Conservation (phyloP, 1,140 invertebrate species). For the Tenebrio molitor region DNA sequence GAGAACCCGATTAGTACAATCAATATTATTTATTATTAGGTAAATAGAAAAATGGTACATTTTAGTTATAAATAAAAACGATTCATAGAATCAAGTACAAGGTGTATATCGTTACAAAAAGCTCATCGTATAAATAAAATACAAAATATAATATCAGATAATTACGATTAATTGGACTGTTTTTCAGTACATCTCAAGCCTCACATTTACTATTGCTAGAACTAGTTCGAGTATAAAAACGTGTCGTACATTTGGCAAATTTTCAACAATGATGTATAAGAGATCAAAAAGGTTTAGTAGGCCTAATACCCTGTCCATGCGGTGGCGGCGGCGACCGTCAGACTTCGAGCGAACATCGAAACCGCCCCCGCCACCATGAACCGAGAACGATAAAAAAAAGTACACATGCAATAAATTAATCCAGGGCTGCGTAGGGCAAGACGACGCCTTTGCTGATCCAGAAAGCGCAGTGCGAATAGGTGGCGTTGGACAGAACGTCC, state of each 20-base stretch:
- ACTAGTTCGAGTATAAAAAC: slow-evolving; percentile 32
- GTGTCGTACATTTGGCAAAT: slow-evolving; percentile 35
- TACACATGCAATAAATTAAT: slow-evolving; percentile 65
- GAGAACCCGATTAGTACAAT: neutral
- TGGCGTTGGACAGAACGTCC: slow-evolving; percentile 73
- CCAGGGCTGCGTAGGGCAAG: slow-evolving; percentile 75
- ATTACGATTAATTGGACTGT: slow-evolving; percentile 30
- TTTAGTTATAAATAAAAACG: slow-evolving; percentile 33
- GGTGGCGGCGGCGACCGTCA: neutral
- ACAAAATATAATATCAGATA: slow-evolving; percentile 34
- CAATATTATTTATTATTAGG: slow-evolving; percentile 43
- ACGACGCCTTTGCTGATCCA: slow-evolving; percentile 83
- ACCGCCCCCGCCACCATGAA: neutral
- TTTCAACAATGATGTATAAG: slow-evolving; percentile 31
- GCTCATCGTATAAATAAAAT: slow-evolving; percentile 43
- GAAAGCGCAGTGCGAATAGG: slow-evolving; percentile 80
- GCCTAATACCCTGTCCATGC: slow-evolving; percentile 12
- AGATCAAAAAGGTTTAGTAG: slow-evolving; percentile 35
- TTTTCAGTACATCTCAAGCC: slow-evolving; percentile 22
- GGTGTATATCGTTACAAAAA: slow-evolving; percentile 43
- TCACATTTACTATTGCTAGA: slow-evolving; percentile 31
- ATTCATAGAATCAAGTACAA: slow-evolving; percentile 45
- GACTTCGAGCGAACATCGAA: too few species aligned
- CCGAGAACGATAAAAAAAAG: too few species aligned
- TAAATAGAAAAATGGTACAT: slow-evolving; percentile 45